Base-by-base conservation (phyloP, 2,797 vertebrate species). In the Meriones psammophilus region DNA sequence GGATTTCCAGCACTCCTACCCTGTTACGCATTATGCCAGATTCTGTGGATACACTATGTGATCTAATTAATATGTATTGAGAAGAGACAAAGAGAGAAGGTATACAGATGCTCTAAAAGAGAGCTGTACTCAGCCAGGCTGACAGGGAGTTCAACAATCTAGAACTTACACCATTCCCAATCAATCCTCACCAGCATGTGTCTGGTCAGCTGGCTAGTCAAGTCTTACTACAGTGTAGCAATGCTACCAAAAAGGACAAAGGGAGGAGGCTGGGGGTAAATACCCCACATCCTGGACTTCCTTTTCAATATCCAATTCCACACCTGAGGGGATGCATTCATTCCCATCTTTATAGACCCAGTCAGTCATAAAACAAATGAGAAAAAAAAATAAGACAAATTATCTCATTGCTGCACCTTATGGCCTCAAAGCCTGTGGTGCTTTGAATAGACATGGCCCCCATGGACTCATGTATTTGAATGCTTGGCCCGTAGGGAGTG, bases 31-130 rank as follows among this genome's bases (percentile, higher is more conserved):
- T 66, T 96, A 18, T 78, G 33, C 36, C 89, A 84, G 12, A 54
- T 60, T 94, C 30, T 95, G 78, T 71, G 68, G 88, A 46, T 92
- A 62, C 9, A 18, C 60, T 78, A 76, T 62, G 20, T 76, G 64
- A 88, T 86, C 76, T 64, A 74, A 66, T 92, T 58, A 87, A 18
- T 36, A 64, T 17, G 39, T n/a, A 81, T 24, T 60, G 74, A 78
- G 12, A 94, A 8, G 58, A 71, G 20, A 39, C 50, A 93, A 74
- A 10, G n/a, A 50, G n/a, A 50, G n/a, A 91, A 83, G 64, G 93
- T 39, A 68, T 62, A 50, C 36, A 81, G 39, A 58, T 26, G 17
- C 46, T 96, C 20, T 28, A 60, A 89, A 88, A 89, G 54, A 28
- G 15, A 88, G 50, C 30, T 80, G 64, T 87, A 74, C 87, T 66